Evolutionary conservation across 2,888 invertebrate species (phyloP), one percentile per base, ranked within the genome.

Genomic region (Orthosia cruda): DNA sequence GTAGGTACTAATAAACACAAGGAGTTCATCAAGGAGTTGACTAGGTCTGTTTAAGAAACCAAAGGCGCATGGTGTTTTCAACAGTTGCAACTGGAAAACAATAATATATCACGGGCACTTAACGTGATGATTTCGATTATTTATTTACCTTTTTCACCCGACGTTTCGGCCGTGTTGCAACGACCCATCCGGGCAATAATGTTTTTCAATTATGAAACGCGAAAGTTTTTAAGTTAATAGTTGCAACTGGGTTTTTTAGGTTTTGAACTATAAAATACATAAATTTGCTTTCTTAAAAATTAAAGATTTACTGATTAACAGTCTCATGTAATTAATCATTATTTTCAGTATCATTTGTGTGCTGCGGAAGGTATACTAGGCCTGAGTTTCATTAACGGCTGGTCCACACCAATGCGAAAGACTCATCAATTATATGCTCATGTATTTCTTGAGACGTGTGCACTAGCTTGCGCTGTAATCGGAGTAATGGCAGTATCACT

Each of bases 301-400:
- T 0, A 55, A 15, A 20, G 18, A 16, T 52, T 26, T 50, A 57
- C 16, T 58, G 16, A 50, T 45, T 23, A 47, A 26, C 9, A 49
- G 26, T 13, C 20, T 49, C 13, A 66, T 32, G 23, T 32, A 45
- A 47, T 70, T 11, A 47, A 32, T 45, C 1, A 4, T 74, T 74
- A 11, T 59, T 77, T 85, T 85, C 87, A 94, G 94, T 93, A 88
- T 78, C 90, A 93, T 77, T 93, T 94, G 71, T 92, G 94, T 81
- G 81, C 88, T 47, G 92, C 88, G 4, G 90, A 94, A 88, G 94
- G 91, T 18, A 92, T 94, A 85, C 73, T 94, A 52, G 84, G 91
- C 55, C 64, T 94, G 7, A 92, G 91, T 78, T 91, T 88, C 32
- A 89, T 90, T 5, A 94, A 92, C 77, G 93, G 93, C 18, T 95